Conservation (phyloP, 1,140 invertebrate species). For the Campoletis sonorensis region DNA sequence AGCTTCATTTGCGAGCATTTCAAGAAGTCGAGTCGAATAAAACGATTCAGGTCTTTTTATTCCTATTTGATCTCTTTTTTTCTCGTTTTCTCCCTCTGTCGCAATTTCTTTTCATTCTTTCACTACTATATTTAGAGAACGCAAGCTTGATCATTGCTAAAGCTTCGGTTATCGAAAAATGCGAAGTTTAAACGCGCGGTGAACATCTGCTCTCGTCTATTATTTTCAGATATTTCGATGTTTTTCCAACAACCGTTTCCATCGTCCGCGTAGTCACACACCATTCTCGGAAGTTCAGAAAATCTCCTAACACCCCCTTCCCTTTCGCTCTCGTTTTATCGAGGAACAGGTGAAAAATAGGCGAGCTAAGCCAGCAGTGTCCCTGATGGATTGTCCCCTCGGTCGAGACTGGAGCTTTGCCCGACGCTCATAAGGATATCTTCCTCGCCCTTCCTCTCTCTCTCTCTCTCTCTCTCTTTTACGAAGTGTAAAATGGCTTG, state of each 20-base stretch:
- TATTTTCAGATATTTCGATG: constrained; percentile 50
- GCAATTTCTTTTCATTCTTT: neutral
- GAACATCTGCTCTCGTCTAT: constrained; percentile 54
- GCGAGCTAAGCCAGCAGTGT: constrained; percentile 29
- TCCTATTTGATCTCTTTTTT: neutral
- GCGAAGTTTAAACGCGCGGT: neutral
- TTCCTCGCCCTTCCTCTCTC: neutral
- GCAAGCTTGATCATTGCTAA: neutral
- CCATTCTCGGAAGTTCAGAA: neutral
- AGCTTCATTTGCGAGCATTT: too few species aligned
- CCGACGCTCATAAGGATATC: constrained; percentile 16
- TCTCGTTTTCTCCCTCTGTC: neutral
- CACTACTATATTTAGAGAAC: neutral
- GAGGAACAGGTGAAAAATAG: constrained; percentile 43
- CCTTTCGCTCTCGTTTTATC: constrained; percentile 15
- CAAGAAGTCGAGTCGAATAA: too few species aligned
- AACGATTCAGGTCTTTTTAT: neutral
- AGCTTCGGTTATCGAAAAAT: constrained; percentile 6
- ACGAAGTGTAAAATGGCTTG: neutral
- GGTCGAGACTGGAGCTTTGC: neutral
- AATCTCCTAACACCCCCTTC: neutral
- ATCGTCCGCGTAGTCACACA: neutral
- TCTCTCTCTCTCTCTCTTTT: neutral
- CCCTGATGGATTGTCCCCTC: constrained; percentile 36
- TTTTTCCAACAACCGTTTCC: constrained; percentile 21